Evolutionary conservation across 1,140 invertebrate genomes (phyloP).

Genomic region (Teleogryllus occipitalis): DNA sequence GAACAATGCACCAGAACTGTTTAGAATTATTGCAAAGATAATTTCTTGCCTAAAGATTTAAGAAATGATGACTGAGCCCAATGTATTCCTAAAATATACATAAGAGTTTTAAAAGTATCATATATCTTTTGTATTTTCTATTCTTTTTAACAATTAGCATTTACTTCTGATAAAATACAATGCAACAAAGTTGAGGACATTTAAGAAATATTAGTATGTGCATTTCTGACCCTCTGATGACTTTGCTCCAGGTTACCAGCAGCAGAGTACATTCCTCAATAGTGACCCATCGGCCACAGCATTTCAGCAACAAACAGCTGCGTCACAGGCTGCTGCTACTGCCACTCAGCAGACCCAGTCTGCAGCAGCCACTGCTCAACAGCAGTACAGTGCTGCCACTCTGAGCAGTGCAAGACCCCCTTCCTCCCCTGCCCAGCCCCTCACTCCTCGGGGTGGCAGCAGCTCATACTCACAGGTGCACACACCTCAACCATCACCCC

Average conservation of each 20-base stretch:
- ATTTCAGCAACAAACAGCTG: constrained; percentile 14
- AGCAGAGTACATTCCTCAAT: constrained; percentile 40
- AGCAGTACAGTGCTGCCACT: background rate
- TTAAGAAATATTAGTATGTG: too few species aligned
- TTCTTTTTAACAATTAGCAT: too few species aligned
- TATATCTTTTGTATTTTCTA: background rate
- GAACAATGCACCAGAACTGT: too few species aligned
- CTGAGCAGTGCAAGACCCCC: constrained; percentile 17
- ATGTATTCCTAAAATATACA: background rate
- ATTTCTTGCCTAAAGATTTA: too few species aligned
- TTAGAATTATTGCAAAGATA: too few species aligned
- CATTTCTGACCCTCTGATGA: too few species aligned
- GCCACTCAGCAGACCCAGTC: constrained; percentile 6
- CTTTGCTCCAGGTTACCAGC: constrained; percentile 30
- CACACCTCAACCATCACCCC: constrained; percentile 24
- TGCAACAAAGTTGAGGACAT: too few species aligned
- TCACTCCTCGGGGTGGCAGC: constrained; percentile 16
- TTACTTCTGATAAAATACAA: too few species aligned
- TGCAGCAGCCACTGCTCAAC: background rate
- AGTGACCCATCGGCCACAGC: constrained; percentile 32
- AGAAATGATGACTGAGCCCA: background rate
- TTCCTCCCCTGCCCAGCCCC: constrained; percentile 19
- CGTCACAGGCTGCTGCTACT: background rate
- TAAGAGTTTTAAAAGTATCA: background rate
- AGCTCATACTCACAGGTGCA: constrained; percentile 19